Evolutionary conservation across 92 coral and sea anemone genomes (phyloP), one percentile per base, ranked within the genome.

Genomic region (Hydrozoanthus gracilis): DNA sequence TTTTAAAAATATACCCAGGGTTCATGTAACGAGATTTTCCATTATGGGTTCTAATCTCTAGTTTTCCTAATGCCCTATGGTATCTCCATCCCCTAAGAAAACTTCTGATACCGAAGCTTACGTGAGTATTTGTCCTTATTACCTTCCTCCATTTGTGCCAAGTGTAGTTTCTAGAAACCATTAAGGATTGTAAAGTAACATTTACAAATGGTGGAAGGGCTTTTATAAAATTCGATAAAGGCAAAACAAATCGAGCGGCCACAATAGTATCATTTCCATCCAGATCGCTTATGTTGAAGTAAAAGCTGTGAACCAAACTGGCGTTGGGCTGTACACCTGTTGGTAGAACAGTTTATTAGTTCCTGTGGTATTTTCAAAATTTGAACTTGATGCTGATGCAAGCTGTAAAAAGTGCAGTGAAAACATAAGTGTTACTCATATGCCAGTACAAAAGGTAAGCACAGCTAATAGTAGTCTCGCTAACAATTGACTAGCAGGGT

Each of bases 211-310:
- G 13, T 8, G 73, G 13, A 9, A 3, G 12, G 3, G 47, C 47
- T 0, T 2, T 3, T 2, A 0, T 6, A 13, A 4, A 48, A 68
- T 27, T 35, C 13, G 39, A 45, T 27, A 20, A 68, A 68, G 39
- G 39, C 47, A 74, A 44, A 0, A 64, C 14, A 18, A 80, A 49
- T 27, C 18, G 56, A 4, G 85, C 85, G 3, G 60, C 85, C 13
- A 80, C 13, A 13, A 80, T 17, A 18, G 85, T 66, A 45, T 65
- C 17, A 65, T 14, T 65, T 51, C 14, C 13, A 47, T 7, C 27
- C 46, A 80, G 13, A 46, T 65, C 85, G 6, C 73, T 80, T 20
- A 73, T 80, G 47, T 80, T 80, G 74, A 80, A 80, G 56, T 48
- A 9, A 20, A 65, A 80, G 6, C 17, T 68, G 14, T 68, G 12